phyloP scores from a whole-genome alignment of 2,113 vertebrate species.

The Orcinus orca region DNA sequence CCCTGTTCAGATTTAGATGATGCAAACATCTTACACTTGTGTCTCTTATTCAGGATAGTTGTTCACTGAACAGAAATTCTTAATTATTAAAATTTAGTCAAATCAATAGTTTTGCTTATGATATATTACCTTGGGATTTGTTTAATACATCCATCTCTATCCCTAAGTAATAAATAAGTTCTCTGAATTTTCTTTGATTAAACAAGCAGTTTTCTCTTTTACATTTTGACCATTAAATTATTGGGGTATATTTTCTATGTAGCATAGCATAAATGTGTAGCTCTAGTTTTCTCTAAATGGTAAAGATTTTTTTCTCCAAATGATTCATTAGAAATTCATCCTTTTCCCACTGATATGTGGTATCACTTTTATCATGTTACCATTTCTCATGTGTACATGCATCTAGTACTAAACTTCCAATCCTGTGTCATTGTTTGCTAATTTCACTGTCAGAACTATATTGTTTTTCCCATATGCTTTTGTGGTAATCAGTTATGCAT shows the following conservation, averaged over 20 bases:
- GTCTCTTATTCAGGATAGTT: neutral
- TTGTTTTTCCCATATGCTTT: neutral
- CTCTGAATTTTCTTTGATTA: neutral
- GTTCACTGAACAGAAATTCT: neutral
- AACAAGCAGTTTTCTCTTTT: neutral
- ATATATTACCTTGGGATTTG: neutral
- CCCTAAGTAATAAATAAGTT: neutral
- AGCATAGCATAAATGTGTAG: neutral
- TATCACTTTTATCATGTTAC: neutral
- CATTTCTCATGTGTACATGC: neutral
- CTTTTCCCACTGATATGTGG: neutral
- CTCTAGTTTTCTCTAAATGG: neutral
- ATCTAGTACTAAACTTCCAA: neutral
- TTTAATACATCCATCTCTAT: neutral
- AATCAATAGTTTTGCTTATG: neutral
- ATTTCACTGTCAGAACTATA: neutral
- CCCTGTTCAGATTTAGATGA: neutral
- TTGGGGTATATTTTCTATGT: neutral
- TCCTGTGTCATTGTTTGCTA: neutral
- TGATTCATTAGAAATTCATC: neutral
- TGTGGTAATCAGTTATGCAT: neutral
- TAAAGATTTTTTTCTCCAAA: neutral
- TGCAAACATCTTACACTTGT: neutral
- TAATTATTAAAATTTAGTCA: neutral
- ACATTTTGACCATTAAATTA: neutral